Evolutionary conservation across 2,888 invertebrate species (phyloP), one percentile per base, ranked within the genome.

Genomic region (Cephonodes hylas): DNA sequence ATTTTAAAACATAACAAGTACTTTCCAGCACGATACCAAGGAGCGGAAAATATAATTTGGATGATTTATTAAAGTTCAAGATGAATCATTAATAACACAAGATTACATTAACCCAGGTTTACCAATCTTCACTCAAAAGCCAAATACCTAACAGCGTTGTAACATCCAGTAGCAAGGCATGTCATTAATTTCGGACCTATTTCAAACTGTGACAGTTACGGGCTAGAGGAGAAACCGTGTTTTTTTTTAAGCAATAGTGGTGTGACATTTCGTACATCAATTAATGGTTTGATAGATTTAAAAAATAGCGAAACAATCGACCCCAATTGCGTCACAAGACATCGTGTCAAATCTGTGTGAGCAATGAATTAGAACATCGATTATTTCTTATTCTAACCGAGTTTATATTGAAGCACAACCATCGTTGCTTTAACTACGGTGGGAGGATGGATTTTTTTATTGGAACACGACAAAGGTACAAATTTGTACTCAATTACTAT

Each of bases 251-350:
- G 34, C 23, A 42, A 53, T 27, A 60, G 23, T 15, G 48, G 25
- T 53, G 38, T 25, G 60, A 53, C 53, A 60, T 60, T 53, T 42
- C 18, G 48, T 53, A 42, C 60, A 18, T 53, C 42, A 31, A 31
- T 53, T 60, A 23, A 57, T 59, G 58, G 45, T 13, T 62, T 48
- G 27, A 42, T 53, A 64, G 60, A 25, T 46, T n/a, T 27, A 15
- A 48, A 66, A 66, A 65, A 65, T 18, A 64, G 64, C 71, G 66
- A 65, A 48, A 66, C 63, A 67, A 71, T 72, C 64, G 71, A 70
- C 69, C 70, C 25, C 57, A 61, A 66, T 70, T 57, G 44, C 58
- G 58, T 60, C 60, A 53, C 27, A 27, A 64, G 64, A 66, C 59
- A 62, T 63, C 61, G 61, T 23, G 31, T 64, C 64, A 53, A 64